Conservation (phyloP, 2,888 invertebrate genomes). For the Thymelicus acteon region DNA sequence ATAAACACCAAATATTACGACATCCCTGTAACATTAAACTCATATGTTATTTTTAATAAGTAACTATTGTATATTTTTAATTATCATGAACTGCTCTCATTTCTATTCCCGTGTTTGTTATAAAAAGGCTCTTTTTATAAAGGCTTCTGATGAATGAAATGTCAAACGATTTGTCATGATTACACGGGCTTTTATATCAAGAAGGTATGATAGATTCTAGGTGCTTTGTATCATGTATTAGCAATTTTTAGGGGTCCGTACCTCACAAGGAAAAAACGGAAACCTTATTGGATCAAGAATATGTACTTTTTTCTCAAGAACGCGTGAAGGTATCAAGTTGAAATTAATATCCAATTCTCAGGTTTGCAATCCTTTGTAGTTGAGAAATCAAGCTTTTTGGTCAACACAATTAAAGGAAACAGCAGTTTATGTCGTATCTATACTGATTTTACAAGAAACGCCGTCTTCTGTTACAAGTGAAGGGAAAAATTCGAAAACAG, state of each 20-base stretch:
- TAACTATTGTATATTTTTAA: slow-evolving; percentile 28
- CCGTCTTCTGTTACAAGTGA: too few species aligned
- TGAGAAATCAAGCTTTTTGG: too few species aligned
- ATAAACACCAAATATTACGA: neutral
- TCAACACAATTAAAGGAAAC: too few species aligned
- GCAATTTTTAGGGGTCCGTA: neutral
- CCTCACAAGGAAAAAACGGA: too few species aligned
- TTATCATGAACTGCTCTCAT: slow-evolving; percentile 15
- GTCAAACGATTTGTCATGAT: slow-evolving; percentile 36
- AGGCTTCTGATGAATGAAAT: slow-evolving; percentile 33
- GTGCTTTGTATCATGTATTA: slow-evolving; percentile 24
- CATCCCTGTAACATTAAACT: slow-evolving; percentile 6
- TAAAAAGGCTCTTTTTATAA: slow-evolving; percentile 23
- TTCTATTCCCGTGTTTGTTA: slow-evolving; percentile 29
- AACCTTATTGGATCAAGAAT: too few species aligned
- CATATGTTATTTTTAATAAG: slow-evolving; percentile 22
- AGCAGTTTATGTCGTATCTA: too few species aligned
- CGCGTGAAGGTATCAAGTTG: too few species aligned
- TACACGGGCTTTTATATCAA: slow-evolving; percentile 34
- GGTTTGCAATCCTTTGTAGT: too few species aligned
- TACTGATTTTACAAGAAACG: too few species aligned
- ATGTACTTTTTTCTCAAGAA: too few species aligned
- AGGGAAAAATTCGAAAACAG: too few species aligned
- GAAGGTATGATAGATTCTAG: slow-evolving; percentile 24
- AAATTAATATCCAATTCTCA: too few species aligned